Percentiles rank a stretch among this genome's conserved stretches.
These are phyloP conservation scores for Vesta saturnalis DNA, from an alignment of 2,888 invertebrate species.

Conservation along the genomic window DNA sequence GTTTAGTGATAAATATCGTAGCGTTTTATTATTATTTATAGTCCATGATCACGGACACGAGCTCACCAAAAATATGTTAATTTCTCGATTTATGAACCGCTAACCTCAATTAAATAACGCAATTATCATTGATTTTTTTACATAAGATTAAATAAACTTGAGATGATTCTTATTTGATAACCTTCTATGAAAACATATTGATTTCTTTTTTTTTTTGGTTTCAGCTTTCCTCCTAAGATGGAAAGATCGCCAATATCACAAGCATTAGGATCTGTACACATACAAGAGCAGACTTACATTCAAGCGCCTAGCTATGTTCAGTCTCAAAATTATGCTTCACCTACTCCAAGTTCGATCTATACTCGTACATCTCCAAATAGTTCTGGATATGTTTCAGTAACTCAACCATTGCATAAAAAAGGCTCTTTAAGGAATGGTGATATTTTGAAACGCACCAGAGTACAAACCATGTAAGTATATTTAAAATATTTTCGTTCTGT, in stretches of 20 bases:
- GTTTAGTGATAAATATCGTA: too few relatives aligned
- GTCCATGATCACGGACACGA: too few relatives aligned
- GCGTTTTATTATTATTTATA: too few relatives aligned
- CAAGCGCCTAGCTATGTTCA: slow-evolving; percentile 61
- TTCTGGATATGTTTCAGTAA: slow-evolving; percentile 57
- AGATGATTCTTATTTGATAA: too few relatives aligned
- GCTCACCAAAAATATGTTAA: too few relatives aligned
- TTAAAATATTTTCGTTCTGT: not conserved
- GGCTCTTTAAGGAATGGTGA: slow-evolving; percentile 72
- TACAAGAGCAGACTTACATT: slow-evolving; percentile 61
- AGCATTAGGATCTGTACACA: slow-evolving; percentile 57
- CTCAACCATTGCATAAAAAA: slow-evolving; percentile 70
- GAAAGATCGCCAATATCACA: slow-evolving; percentile 60
- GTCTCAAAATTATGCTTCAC: slow-evolving; percentile 57
- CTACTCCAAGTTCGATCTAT: slow-evolving; percentile 56
- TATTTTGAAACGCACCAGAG: slow-evolving; percentile 72
- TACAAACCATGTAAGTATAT: slow-evolving; percentile 75
- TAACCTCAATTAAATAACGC: too few relatives aligned
- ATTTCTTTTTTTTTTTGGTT: slow-evolving; percentile 42
- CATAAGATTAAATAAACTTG: too few relatives aligned
- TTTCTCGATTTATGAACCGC: too few relatives aligned
- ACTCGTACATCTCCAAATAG: slow-evolving; percentile 57
- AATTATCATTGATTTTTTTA: too few relatives aligned
- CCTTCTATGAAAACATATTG: not conserved
- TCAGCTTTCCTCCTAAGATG: slow-evolving; percentile 62